phyloP scores from a whole-genome alignment of 2,113 vertebrate genomes.

The Engraulis encrasicolus region DNA sequence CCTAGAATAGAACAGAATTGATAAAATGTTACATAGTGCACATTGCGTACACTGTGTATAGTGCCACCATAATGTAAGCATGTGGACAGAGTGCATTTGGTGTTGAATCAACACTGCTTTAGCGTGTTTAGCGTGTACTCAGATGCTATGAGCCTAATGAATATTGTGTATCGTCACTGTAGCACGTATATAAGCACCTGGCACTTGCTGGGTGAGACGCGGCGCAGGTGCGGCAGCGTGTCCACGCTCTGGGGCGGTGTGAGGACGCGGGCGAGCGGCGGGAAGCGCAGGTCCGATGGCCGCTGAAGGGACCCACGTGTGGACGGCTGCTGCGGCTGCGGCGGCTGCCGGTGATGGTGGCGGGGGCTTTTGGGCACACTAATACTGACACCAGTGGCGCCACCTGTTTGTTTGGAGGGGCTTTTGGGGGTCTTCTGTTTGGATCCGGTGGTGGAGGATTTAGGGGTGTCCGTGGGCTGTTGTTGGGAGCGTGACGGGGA shows the following conservation, averaged over 20 bases:
- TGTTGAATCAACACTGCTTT: no score
- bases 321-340: not conserved
- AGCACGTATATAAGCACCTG: no score
- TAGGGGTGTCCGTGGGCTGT: slow-evolving; percentile 52
- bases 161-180: no score
- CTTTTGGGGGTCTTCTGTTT: slow-evolving; percentile 63
- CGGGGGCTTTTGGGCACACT: slow-evolving; percentile 55
- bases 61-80: no score
- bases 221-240: slow-evolving; percentile 85
- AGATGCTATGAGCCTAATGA: no score
- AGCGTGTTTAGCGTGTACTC: no score
- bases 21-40: no score
- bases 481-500: slow-evolving; percentile 59
- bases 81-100: no score
- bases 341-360: no score
- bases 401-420: slow-evolving; percentile 57
- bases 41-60: no score
- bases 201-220: slow-evolving; percentile 89
- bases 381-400: slow-evolving; percentile 62
- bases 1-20: no score
- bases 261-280: slow-evolving; percentile 81
- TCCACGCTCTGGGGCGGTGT: slow-evolving; percentile 86
- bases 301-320: no score
- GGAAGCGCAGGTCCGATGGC: slow-evolving; percentile 84
- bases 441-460: slow-evolving; percentile 55